Conservation (phyloP, 1,140 invertebrate genomes). For the Oscheius sp. region DNA sequence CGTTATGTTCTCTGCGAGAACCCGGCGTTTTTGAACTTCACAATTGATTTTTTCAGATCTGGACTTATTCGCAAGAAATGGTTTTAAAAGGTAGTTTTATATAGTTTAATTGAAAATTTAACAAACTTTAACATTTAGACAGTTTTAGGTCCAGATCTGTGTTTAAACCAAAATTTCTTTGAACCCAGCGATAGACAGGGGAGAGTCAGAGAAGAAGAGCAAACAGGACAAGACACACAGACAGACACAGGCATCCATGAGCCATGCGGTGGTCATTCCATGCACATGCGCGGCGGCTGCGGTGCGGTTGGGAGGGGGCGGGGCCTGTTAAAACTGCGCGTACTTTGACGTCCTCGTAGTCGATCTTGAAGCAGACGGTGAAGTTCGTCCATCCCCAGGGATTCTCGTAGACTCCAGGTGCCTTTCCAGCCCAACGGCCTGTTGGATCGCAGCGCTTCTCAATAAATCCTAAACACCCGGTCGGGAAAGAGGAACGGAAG, state of each 20-base stretch:
- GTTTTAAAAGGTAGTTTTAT: too few relatives aligned
- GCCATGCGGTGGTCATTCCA: not conserved
- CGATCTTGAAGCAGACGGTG: slow-evolving; percentile 72
- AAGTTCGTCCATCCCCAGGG: slow-evolving; percentile 80
- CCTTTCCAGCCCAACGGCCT: slow-evolving; percentile 34
- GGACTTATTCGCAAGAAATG: too few relatives aligned
- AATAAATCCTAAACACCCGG: slow-evolving; percentile 26
- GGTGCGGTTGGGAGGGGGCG: not conserved
- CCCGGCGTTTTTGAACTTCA: not conserved
- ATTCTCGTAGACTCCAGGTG: slow-evolving; percentile 43
- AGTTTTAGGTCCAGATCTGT: too few relatives aligned
- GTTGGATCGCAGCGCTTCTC: slow-evolving; percentile 27
- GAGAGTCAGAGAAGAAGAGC: too few relatives aligned
- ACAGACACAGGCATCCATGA: not conserved
- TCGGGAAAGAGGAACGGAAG: slow-evolving; percentile 4
- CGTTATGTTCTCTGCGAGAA: slow-evolving; percentile 71
- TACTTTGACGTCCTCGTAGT: slow-evolving; percentile 38
- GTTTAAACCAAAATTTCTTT: too few relatives aligned
- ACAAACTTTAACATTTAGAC: too few relatives aligned
- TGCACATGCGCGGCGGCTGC: not conserved
- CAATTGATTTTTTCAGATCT: too few relatives aligned
- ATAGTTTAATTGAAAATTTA: too few relatives aligned
- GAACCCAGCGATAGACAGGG: too few relatives aligned
- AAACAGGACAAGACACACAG: too few relatives aligned
- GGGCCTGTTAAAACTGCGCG: not conserved